These are phyloP conservation scores for Sycophila sp. DNA, from an alignment of 1,140 invertebrate genomes.

Conservation along the genomic window DNA sequence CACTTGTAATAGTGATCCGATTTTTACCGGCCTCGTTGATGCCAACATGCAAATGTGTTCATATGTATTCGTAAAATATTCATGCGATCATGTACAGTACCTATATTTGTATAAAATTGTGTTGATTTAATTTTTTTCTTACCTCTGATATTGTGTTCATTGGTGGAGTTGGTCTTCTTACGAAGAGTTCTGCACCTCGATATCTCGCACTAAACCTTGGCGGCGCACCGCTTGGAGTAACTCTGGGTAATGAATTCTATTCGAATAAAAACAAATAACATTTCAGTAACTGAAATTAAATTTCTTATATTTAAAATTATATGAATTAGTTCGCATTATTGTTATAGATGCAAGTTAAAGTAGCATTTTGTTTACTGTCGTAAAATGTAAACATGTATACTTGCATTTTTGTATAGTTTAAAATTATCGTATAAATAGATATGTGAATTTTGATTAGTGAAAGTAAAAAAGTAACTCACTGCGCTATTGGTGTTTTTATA, in stretches of 20 bases:
- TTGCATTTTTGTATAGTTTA: too few species aligned
- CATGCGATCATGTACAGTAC: too few species aligned
- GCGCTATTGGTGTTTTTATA: conserved; percentile 54
- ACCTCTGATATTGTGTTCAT: conserved; percentile 54
- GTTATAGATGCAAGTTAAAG: too few species aligned
- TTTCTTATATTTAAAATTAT: background rate
- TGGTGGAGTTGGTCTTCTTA: conserved; percentile 56
- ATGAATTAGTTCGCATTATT: too few species aligned
- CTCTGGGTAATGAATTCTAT: conserved; percentile 56
- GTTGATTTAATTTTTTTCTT: too few species aligned
- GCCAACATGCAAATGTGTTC: background rate
- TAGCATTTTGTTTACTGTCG: too few species aligned
- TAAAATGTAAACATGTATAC: too few species aligned
- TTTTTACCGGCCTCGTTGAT: too few species aligned
- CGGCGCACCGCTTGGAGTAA: conserved; percentile 57
- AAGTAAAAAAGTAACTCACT: conserved; percentile 44
- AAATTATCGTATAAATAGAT: background rate
- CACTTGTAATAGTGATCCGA: too few species aligned
- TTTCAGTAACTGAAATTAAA: background rate
- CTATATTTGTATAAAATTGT: too few species aligned
- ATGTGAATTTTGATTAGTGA: background rate
- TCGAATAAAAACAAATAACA: conserved; percentile 23
- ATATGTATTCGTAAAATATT: background rate
- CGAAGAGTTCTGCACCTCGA: conserved; percentile 60
- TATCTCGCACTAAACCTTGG: conserved; percentile 62